Evolutionary conservation across 2,888 invertebrate species (phyloP), one percentile per base, ranked within the genome.

Genomic region (Chaitophorus viminalis): DNA sequence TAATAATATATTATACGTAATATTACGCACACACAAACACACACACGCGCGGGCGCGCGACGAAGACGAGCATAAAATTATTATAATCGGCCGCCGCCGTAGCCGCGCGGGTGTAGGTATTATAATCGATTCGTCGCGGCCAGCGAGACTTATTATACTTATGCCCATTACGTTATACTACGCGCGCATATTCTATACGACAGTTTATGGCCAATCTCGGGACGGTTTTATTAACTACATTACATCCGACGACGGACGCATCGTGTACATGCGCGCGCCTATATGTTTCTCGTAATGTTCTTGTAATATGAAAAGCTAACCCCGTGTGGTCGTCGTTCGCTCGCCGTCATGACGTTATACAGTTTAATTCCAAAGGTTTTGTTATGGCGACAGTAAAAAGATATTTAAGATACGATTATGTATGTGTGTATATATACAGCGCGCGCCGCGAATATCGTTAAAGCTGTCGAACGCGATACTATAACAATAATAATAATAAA

Each of bases 151-250:
- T 65, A 60, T 60, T 60, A 1, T 36, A 21, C 17, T 9, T 74
- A 36, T 11, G 21, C 33, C 65, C 3, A 25, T 29, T 74, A 36
- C 25, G 31, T 72, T 33, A 21, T 54, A 54, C 1, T 65, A 70
- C 9, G 70, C 70, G 17, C 4, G 9, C 33, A 33, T 31, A 72
- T 36, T 74, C 68, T 70, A 31, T 70, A 31, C 14, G 60, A 3
- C 21, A 18, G 76, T 76, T 84, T 76, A 84, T n/a, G 76, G 84
- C 65, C 68, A 65, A 84, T 68, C 76, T 84, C 65, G 31, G 84
- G 31, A 84, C n/a, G 84, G 25, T 76, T 84, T 76, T 84, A 65
- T 84, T 76, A 46, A 68, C 76, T 76, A 68, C 65, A 68, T 75
- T 52, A 72, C 46, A 68, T 68, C 29, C 14, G 31, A 70, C 31